Percentiles rank a stretch among this genome's conserved stretches.
These are phyloP conservation scores for Hylia prasina DNA, from an alignment of 2,113 vertebrate genomes.

Conservation along the genomic window DNA sequence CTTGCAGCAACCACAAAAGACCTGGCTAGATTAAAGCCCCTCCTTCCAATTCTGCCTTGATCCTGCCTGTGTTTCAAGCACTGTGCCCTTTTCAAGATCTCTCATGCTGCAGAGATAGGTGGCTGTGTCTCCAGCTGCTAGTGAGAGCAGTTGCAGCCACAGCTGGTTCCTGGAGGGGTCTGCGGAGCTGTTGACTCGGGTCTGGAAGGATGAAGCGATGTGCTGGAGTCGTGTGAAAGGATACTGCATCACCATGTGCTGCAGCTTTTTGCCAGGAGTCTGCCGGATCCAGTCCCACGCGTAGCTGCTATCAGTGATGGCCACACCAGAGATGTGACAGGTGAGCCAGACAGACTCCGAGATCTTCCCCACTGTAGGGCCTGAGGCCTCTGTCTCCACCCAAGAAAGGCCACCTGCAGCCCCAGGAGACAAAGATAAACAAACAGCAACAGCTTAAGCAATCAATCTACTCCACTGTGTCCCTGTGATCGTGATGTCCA, in stretches of 20 bases:
- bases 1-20: background rate
- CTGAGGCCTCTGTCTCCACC: background rate
- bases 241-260: background rate
- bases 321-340: background rate
- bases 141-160: background rate
- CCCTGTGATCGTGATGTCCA: background rate
- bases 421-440: background rate
- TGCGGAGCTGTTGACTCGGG: background rate
- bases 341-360: background rate
- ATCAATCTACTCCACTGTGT: background rate
- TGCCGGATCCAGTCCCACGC: background rate
- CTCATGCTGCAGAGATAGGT: background rate
- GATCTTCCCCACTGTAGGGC: background rate
- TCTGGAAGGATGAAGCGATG: background rate
- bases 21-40: accelerated
- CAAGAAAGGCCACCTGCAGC: background rate
- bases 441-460: background rate
- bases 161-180: background rate
- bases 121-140: background rate
- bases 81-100: background rate
- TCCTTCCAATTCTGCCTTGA: background rate
- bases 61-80: background rate
- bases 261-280: background rate
- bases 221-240: background rate
- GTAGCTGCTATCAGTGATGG: background rate